Percentiles rank a stretch among this genome's conserved stretches.
Conservation (phyloP, 2,113 vertebrate species). For the Pseudorectes ferrugineus region DNA sequence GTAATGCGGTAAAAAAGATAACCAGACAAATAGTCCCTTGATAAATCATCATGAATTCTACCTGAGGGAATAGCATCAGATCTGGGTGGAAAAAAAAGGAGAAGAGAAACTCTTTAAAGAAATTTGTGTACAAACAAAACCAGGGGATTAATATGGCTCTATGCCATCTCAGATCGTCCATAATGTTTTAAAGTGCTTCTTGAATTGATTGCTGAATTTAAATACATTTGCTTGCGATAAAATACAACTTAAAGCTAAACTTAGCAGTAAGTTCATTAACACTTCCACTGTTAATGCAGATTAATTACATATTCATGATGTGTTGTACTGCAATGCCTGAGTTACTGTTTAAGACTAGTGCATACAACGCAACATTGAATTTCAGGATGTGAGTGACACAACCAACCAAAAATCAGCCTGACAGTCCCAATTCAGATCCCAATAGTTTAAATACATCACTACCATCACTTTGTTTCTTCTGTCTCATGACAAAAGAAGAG, state of each 20-base stretch:
- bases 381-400: neutral
- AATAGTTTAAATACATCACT: neutral
- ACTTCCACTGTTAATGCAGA: neutral
- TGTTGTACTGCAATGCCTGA: neutral
- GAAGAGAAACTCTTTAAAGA: neutral
- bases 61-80: neutral
- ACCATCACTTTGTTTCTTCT: neutral
- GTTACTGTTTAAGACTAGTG: neutral
- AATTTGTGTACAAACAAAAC: neutral
- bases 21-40: neutral
- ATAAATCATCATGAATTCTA: neutral
- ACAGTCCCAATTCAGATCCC: neutral
- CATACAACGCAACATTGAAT: accelerated
- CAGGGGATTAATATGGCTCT: neutral
- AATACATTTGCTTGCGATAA: neutral
- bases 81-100: neutral
- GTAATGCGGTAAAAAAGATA: neutral
- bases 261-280: neutral
- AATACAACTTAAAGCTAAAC: neutral
- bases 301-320: neutral
- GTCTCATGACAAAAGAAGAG: neutral
- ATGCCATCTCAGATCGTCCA: neutral
- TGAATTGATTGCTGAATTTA: neutral
- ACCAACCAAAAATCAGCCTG: neutral
- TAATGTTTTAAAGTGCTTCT: neutral